phyloP scores from a whole-genome alignment of 1,140 invertebrate genomes.

The Drosophila eugracilis region DNA sequence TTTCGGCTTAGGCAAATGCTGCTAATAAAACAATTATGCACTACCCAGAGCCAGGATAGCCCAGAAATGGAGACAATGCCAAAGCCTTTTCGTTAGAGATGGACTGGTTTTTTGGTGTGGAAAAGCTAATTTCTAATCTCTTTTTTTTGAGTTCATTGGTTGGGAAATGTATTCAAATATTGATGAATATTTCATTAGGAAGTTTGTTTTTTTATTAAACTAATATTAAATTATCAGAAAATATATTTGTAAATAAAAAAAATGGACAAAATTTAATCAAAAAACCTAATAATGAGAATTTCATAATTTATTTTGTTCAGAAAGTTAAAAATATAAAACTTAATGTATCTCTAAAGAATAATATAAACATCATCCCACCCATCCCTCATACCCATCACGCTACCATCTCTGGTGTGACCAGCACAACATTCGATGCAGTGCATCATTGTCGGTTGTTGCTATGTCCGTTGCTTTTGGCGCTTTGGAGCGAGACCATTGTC shows the following conservation, averaged over 20 bases:
- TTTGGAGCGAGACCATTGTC: conserved; percentile 67
- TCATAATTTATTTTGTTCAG: too few species aligned
- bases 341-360: too few species aligned
- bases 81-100: conserved; percentile 26
- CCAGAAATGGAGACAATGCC: conserved; percentile 34
- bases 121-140: too few species aligned
- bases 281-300: too few species aligned
- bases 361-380: background rate
- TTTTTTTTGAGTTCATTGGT: too few species aligned
- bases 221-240: too few species aligned
- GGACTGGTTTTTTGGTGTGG: background rate
- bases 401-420: conserved; percentile 43
- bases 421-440: conserved; percentile 44
- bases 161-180: too few species aligned
- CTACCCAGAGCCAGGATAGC: conserved; percentile 47
- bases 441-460: conserved; percentile 55
- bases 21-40: conserved; percentile 82
- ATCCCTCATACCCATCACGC: conserved; percentile 18
- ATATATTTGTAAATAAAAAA: too few species aligned
- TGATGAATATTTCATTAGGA: too few species aligned
- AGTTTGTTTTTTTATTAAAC: too few species aligned
- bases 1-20: conserved; percentile 72
- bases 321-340: too few species aligned
- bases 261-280: too few species aligned
- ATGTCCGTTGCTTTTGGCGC: conserved; percentile 51